Conservation (phyloP, 2,888 invertebrate genomes). For the Cephalotes varians region DNA sequence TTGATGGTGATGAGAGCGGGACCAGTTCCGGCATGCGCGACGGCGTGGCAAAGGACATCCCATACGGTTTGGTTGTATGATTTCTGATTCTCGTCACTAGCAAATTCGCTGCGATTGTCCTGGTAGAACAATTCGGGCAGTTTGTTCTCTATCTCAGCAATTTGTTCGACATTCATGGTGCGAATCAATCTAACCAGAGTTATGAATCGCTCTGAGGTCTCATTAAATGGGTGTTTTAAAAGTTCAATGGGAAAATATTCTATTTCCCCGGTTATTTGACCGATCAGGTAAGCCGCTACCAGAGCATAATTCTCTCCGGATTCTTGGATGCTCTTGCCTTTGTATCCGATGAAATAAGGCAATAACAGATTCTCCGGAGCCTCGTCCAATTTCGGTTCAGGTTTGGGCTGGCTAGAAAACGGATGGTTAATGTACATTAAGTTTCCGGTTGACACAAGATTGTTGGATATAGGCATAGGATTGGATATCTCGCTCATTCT, state of each 20-base stretch:
- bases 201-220: constrained; percentile 89
- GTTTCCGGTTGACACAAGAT: constrained; percentile 80
- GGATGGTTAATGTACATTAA: constrained; percentile 82
- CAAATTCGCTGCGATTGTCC: not conserved
- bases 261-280: constrained; percentile 88
- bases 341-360: constrained; percentile 86
- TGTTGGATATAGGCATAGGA: constrained; percentile 43
- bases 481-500: constrained; percentile 69
- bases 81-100: not conserved
- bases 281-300: constrained; percentile 84
- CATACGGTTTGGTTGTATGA: constrained; percentile 80
- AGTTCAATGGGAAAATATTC: constrained; percentile 86
- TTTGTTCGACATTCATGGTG: constrained; percentile 88
- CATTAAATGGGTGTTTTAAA: constrained; percentile 84
- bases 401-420: constrained; percentile 65
- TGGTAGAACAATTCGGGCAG: not conserved
- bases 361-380: constrained; percentile 86
- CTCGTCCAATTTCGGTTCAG: constrained; percentile 81
- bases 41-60: constrained; percentile 89
- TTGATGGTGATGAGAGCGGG: constrained; percentile 89
- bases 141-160: constrained; percentile 86
- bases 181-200: constrained; percentile 88
- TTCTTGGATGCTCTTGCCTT: constrained; percentile 85
- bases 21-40: constrained; percentile 90
- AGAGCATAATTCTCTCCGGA: constrained; percentile 74